phyloP scores from a whole-genome alignment of 1,140 invertebrate genomes.

The Drosophila guanche region DNA sequence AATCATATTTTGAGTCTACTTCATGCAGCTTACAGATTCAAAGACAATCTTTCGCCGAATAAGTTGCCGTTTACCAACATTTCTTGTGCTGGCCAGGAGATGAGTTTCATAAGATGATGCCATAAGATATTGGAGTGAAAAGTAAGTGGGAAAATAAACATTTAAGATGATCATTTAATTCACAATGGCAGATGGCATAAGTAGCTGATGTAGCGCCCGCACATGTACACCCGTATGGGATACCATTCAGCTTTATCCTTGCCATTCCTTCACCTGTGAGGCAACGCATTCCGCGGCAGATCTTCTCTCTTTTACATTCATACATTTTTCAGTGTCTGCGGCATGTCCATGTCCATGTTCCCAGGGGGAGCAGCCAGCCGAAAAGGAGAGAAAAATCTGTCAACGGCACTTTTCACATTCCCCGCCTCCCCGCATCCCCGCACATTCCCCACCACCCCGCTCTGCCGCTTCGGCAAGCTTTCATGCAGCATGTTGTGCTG shows the following conservation, averaged over 20 bases:
- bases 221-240: conserved; percentile 12
- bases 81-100: too few relatives aligned
- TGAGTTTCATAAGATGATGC: too few relatives aligned
- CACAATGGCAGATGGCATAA: conserved; percentile 4
- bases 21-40: too few relatives aligned
- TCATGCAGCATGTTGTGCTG: conserved; percentile 47
- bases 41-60: too few relatives aligned
- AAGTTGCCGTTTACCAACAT: too few relatives aligned
- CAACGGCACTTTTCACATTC: conserved; percentile 71
- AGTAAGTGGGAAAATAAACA: too few relatives aligned
- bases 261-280: conserved; percentile 22
- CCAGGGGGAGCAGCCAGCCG: conserved; percentile 39
- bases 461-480: conserved; percentile 7
- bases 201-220: conserved; percentile 24
- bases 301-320: conserved; percentile 36
- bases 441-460: neutral
- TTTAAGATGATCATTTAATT: too few relatives aligned
- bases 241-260: conserved; percentile 19
- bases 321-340: conserved; percentile 65
- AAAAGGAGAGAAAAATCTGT: conserved; percentile 77
- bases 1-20: too few relatives aligned
- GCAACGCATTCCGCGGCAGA: conserved; percentile 19
- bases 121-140: too few relatives aligned
- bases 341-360: conserved; percentile 41
- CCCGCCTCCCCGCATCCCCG: conserved; percentile 1